Evolutionary conservation across 2,797 vertebrate genomes (phyloP).

Genomic region (Arvicola amphibius): DNA sequence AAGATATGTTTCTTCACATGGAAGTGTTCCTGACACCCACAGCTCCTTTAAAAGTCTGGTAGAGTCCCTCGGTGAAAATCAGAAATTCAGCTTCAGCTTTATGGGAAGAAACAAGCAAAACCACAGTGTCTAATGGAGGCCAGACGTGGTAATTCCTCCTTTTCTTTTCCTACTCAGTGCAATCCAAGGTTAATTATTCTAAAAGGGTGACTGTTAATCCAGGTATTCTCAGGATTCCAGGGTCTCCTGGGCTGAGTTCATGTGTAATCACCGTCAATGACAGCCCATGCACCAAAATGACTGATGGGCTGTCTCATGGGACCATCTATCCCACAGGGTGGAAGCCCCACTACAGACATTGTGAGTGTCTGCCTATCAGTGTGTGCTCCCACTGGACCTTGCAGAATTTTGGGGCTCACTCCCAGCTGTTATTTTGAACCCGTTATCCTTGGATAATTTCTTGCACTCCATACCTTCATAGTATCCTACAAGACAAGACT

Average conservation of each 20-base stretch:
- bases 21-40: neutral
- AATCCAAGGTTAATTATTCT: neutral
- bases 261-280: neutral
- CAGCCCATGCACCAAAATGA: neutral
- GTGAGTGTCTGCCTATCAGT: neutral
- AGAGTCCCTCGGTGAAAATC: neutral
- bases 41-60: neutral
- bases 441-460: neutral
- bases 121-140: neutral
- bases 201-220: neutral
- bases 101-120: neutral
- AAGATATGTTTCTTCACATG: neutral
- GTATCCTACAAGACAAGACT: neutral
- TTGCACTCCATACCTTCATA: neutral
- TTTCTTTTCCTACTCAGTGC: neutral
- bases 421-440: neutral
- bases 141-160: neutral
- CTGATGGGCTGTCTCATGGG: neutral
- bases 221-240: neutral
- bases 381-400: neutral
- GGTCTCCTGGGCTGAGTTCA: neutral
- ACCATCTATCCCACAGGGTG: neutral
- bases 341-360: neutral
- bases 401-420: neutral
- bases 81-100: neutral